Evolutionary conservation across 2,113 vertebrate species (phyloP), one percentile per base, ranked within the genome.

Genomic region (Halichoeres trimaculatus): DNA sequence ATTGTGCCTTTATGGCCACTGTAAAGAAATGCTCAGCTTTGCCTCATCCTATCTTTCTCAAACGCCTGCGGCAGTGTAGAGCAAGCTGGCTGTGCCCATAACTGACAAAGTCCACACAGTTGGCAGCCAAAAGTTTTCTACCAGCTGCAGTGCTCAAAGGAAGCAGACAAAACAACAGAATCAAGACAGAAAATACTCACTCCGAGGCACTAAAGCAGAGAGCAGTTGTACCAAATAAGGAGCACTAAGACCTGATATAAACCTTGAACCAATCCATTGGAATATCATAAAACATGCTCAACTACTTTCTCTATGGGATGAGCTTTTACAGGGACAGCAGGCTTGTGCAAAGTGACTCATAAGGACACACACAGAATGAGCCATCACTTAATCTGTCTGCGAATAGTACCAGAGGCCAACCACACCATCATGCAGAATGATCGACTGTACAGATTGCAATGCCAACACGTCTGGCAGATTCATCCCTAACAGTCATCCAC

Each of bases 1-100:
- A 88, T 89, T 91, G 84, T 88, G 69, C 78, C 85, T 89, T 85
- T 84, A 88, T 83, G 84, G 70, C 88, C 84, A 82, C 80, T 87
- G 91, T 90, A 84, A 84, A 91, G 80, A 85, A 75, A 79, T 51
- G 54, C 62, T 79, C 55, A 64, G 80, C 70, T 77, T 81, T 83
- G 86, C 68, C 65, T 89, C 70, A 81, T 67, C 61, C 71, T 61
- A 68, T 84, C 80, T 78, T 58, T 53, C 65, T 87, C 67, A 80
- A 74, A 76, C 35, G 54, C 85, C 87, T 68, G 75, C 67, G 45
- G 83, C 83, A 81, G 59, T 68, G 71, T 70, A 13, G 70, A 74
- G 74, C 69, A 68, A 65, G 73, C 76, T 41, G 54, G 22, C 70
- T 80, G 35, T 70, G 75, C 60, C 66, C 57, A 53, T 74, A 76